Evolutionary conservation across 2,797 vertebrate species (phyloP).

Genomic region (Halcyon smyrnensis): DNA sequence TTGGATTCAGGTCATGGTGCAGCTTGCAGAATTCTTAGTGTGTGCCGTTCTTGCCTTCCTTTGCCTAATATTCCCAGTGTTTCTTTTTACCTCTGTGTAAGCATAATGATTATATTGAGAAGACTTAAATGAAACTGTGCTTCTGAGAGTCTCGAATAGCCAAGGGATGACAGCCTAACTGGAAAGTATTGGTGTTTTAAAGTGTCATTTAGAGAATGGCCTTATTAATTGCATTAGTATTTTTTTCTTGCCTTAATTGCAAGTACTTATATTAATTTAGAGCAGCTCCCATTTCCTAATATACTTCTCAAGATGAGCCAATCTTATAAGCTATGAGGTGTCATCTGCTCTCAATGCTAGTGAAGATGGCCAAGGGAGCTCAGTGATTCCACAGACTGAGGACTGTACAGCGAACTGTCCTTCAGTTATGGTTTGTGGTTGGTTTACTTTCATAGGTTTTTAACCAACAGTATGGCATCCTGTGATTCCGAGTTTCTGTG

Average conservation of each 20-base stretch:
- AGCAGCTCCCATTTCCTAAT: not conserved
- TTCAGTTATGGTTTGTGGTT: not conserved
- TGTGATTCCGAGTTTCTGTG: constrained; percentile 9
- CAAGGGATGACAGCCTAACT: not conserved
- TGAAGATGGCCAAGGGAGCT: not conserved
- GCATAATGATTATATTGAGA: not conserved
- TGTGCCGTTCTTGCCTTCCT: not conserved
- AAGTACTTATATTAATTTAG: not conserved
- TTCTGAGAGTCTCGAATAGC: not conserved
- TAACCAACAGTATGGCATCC: constrained; percentile 30
- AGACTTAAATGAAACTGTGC: not conserved
- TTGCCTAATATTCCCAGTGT: not conserved
- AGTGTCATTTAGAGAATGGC: not conserved
- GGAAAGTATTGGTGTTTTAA: not conserved
- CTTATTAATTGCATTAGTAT: not conserved
- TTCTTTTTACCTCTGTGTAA: not conserved
- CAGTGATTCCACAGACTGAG: not conserved
- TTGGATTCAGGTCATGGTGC: not conserved
- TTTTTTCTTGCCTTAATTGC: not conserved
- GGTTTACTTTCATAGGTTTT: not conserved
- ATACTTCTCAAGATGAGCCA: not conserved
- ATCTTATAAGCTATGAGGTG: not conserved
- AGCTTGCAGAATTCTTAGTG: not conserved
- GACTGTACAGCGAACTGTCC: not conserved
- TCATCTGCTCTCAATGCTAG: not conserved